Conservation (phyloP, 2,888 invertebrate genomes). For the Oligia latruncula region DNA sequence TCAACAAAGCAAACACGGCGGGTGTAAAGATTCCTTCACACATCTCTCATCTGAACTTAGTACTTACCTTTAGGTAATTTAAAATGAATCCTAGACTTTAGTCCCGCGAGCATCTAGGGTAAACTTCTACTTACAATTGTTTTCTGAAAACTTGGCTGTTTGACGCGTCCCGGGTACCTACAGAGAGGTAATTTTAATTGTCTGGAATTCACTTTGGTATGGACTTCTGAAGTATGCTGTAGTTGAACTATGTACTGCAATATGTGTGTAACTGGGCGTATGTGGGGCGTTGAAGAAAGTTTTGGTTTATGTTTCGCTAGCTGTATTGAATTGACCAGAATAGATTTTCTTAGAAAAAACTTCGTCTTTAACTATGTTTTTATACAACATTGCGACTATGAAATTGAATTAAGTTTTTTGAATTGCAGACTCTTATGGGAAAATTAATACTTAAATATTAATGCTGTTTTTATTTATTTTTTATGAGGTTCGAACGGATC, state of each 20-base stretch:
- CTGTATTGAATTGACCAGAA: background rate
- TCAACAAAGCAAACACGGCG: slow-evolving; percentile 29
- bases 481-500: too few species aligned
- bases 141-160: slow-evolving; percentile 51
- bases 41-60: slow-evolving; percentile 49
- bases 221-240: slow-evolving; percentile 8
- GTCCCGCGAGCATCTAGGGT: slow-evolving; percentile 10
- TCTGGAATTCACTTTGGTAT: slow-evolving; percentile 10
- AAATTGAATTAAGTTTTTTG: background rate
- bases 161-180: slow-evolving; percentile 38
- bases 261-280: background rate
- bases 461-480: background rate
- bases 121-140: slow-evolving; percentile 55
- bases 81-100: slow-evolving; percentile 48
- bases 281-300: background rate
- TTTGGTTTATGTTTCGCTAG: background rate
- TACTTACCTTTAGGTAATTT: slow-evolving; percentile 54
- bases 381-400: background rate
- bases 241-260: background rate
- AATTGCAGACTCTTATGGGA: background rate
- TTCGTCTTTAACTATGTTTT: background rate
- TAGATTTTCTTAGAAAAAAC: background rate
- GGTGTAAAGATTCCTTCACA: slow-evolving; percentile 23
- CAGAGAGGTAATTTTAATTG: slow-evolving; percentile 37
- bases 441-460: background rate